Conservation (phyloP, 2,888 invertebrate genomes). For the Drosophila mimica region DNA sequence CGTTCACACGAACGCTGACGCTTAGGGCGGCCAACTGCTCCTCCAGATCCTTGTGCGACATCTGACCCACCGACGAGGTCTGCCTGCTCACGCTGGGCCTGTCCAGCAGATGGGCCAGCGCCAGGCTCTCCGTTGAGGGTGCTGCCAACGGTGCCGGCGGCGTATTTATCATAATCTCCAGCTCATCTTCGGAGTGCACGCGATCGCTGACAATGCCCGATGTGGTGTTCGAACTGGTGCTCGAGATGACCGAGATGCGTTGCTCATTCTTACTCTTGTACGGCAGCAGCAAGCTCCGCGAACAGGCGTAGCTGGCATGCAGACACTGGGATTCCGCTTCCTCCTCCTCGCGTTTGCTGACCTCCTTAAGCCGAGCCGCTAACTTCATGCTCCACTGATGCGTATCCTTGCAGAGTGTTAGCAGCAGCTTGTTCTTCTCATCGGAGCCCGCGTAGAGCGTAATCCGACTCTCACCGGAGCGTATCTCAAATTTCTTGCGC, state of each 20-base stretch:
- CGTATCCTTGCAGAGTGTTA: constrained; percentile 94
- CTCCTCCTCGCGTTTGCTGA: constrained; percentile 93
- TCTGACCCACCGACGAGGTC: constrained; percentile 86
- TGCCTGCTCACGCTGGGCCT: constrained; percentile 86
- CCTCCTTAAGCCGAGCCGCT: constrained; percentile 93
- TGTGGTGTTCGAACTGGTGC: constrained; percentile 98
- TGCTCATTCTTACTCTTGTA: constrained; percentile 91
- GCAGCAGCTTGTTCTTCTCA: constrained; percentile 95
- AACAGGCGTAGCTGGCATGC: constrained; percentile 91
- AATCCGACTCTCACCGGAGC: constrained; percentile 94
- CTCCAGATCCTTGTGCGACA: constrained; percentile 84
- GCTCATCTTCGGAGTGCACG: constrained; percentile 96
- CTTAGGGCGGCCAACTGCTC: constrained; percentile 85
- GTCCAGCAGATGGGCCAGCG: constrained; percentile 91
- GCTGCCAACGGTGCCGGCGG: constrained; percentile 90
- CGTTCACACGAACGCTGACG: constrained; percentile 54
- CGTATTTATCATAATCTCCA: constrained; percentile 94
- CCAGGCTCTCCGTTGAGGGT: constrained; percentile 94
- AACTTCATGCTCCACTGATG: constrained; percentile 98
- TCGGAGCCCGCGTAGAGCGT: constrained; percentile 96
- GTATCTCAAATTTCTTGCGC: constrained; percentile 98
- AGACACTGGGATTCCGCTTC: constrained; percentile 91
- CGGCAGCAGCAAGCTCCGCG: constrained; percentile 87
- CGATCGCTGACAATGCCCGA: constrained; percentile 98
- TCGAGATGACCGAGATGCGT: constrained; percentile 95